Percentiles rank a stretch among this genome's conserved stretches.
Evolutionary conservation across 2,888 invertebrate species (phyloP).

Genomic region (Malthinus seriepunctatus): DNA sequence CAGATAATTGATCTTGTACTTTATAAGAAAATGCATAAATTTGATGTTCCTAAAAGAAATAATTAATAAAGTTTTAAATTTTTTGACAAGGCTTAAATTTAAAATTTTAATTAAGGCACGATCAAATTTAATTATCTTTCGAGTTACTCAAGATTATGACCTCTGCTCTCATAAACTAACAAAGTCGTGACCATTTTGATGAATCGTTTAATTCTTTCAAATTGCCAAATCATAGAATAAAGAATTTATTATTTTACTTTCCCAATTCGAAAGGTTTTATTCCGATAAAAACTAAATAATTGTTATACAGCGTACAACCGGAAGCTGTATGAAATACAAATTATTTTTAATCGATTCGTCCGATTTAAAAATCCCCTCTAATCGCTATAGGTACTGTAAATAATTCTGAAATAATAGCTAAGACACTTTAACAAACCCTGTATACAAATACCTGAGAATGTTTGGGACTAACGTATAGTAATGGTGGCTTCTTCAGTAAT

Average conservation of each 20-base stretch:
- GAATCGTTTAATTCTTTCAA: background rate
- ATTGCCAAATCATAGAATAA: background rate
- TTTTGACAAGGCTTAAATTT: background rate
- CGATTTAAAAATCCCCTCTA: too few relatives aligned
- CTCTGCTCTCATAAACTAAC: background rate
- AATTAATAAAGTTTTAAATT: slow-evolving; percentile 2
- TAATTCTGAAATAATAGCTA: too few relatives aligned
- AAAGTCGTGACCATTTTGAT: slow-evolving; percentile 1
- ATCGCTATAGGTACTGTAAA: too few relatives aligned
- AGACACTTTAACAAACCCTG: background rate
- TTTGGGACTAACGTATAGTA: slow-evolving; percentile 20
- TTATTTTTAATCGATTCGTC: too few relatives aligned
- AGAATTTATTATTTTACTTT: background rate
- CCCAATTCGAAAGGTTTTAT: slow-evolving; percentile 3
- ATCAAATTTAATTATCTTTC: too few relatives aligned
- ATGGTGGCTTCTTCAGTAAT: slow-evolving; percentile 42
- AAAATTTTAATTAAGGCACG: too few relatives aligned
- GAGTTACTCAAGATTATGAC: background rate
- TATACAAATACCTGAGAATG: slow-evolving; percentile 24
- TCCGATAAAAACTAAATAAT: background rate
- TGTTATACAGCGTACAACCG: background rate
- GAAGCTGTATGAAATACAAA: too few relatives aligned
- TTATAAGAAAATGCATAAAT: slow-evolving; percentile 69
- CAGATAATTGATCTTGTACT: slow-evolving; percentile 64
- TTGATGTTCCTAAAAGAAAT: slow-evolving; percentile 3